Evolutionary conservation across 2,888 invertebrate species (phyloP).

Genomic region (Gari tellinella): DNA sequence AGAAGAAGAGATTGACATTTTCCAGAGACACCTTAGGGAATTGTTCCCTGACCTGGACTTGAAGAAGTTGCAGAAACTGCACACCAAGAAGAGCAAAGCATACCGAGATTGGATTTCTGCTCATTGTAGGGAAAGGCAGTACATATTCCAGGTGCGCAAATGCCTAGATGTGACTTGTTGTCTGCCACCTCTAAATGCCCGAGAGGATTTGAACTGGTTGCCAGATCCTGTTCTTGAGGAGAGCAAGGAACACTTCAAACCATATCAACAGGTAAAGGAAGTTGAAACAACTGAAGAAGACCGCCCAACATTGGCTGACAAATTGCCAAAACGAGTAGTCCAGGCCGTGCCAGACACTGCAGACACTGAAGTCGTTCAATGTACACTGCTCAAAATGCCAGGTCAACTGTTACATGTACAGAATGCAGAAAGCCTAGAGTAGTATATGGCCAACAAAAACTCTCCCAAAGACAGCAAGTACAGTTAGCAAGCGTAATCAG

Average conservation of each 20-base stretch:
- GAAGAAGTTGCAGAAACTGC: constrained; percentile 20
- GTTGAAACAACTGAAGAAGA: constrained; percentile 26
- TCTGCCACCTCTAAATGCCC: not conserved
- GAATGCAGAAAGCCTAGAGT: constrained; percentile 28
- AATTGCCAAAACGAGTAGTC: not conserved
- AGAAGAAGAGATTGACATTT: constrained; percentile 17
- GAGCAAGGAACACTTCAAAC: constrained; percentile 34
- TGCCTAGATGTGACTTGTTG: constrained; percentile 46
- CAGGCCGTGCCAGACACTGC: not conserved
- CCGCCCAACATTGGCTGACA: constrained; percentile 24
- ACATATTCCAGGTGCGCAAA: constrained; percentile 49
- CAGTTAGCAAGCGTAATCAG: not conserved
- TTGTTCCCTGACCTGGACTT: constrained; percentile 28
- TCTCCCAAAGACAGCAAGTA: constrained; percentile 7
- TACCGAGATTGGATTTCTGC: constrained; percentile 35
- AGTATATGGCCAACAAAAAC: constrained; percentile 6
- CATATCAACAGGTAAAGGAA: constrained; percentile 17
- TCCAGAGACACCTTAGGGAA: constrained; percentile 27
- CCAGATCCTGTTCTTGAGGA: constrained; percentile 52
- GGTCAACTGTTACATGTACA: not conserved
- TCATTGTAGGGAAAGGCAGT: constrained; percentile 44
- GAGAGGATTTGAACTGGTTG: constrained; percentile 27
- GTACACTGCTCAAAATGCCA: constrained; percentile 17
- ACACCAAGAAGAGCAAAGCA: constrained; percentile 18
- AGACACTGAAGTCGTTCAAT: not conserved